Conservation (phyloP, 2,888 invertebrate species). For the Frankliniella intonsa region DNA sequence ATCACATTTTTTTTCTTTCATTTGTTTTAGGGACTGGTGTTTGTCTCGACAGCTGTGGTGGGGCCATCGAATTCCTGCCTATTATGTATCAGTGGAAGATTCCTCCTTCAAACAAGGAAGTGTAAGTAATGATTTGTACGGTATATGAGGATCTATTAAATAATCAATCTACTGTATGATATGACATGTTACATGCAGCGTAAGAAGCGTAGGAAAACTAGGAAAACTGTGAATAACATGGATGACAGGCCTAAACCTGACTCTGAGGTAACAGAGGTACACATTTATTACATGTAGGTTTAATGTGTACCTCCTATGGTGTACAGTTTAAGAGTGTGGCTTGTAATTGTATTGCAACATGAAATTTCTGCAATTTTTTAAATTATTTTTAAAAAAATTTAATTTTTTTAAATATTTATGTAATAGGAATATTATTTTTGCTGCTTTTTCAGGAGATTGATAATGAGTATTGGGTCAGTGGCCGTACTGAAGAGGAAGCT, state of each 20-base stretch:
- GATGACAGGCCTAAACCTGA: not conserved
- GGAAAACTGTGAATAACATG: not conserved
- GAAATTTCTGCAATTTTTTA: not conserved
- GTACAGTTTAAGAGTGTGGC: not conserved
- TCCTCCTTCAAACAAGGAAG: slow-evolving; percentile 43
- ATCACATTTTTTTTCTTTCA: not conserved
- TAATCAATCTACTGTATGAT: not conserved
- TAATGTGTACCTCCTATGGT: too few relatives aligned
- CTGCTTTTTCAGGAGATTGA: slow-evolving; percentile 42
- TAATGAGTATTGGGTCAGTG: slow-evolving; percentile 59
- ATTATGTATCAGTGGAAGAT: slow-evolving; percentile 62
- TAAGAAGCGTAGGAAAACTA: not conserved
- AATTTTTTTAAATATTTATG: too few relatives aligned
- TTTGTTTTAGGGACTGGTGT: slow-evolving; percentile 82
- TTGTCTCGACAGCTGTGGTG: slow-evolving; percentile 98
- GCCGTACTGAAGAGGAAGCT: slow-evolving; percentile 64
- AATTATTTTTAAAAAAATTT: not conserved
- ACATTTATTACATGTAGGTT: too few relatives aligned
- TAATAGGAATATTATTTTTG: not conserved
- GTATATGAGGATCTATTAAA: not conserved
- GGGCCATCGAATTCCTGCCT: slow-evolving; percentile 98
- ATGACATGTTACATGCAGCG: not conserved
- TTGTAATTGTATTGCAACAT: not conserved
- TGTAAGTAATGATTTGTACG: slow-evolving; percentile 41
- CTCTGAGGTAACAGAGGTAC: too few relatives aligned